Conservation (phyloP, 2,888 invertebrate species). For the Hydroisotoma schaefferi region DNA sequence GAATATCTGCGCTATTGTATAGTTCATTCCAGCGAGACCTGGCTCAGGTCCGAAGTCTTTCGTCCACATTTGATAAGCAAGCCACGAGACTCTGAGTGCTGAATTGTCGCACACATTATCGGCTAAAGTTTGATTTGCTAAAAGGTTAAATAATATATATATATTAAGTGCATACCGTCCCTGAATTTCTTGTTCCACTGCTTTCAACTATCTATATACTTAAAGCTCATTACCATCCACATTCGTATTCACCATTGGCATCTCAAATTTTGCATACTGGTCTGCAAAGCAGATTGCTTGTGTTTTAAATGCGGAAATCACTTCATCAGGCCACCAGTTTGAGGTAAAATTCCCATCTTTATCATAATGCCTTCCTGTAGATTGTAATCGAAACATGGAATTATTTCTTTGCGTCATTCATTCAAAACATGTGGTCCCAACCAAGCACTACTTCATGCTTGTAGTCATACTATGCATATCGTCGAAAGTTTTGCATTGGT, state of each 20-base stretch:
- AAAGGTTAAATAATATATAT: too few relatives aligned
- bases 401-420: not conserved
- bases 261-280: conserved; percentile 50
- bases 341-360: conserved; percentile 51
- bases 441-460: not conserved
- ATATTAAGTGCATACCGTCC: too few relatives aligned
- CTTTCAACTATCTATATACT: too few relatives aligned
- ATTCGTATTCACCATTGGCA: conserved; percentile 49
- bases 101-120: conserved; percentile 54
- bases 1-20: conserved; percentile 51
- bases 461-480: too few relatives aligned
- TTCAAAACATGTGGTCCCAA: not conserved
- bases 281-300: conserved; percentile 51
- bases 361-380: conserved; percentile 50
- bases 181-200: too few relatives aligned
- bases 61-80: conserved; percentile 51
- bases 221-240: conserved; percentile 53
- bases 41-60: conserved; percentile 46
- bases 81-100: conserved; percentile 52
- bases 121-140: too few relatives aligned
- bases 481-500: too few relatives aligned
- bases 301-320: conserved; percentile 50
- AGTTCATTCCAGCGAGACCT: conserved; percentile 51
- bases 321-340: conserved; percentile 51
- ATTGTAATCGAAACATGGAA: conserved; percentile 6